Evolutionary conservation across 2,888 invertebrate genomes (phyloP), one percentile per base, ranked within the genome.

Genomic region (Caenorhabditis doughertyi): DNA sequence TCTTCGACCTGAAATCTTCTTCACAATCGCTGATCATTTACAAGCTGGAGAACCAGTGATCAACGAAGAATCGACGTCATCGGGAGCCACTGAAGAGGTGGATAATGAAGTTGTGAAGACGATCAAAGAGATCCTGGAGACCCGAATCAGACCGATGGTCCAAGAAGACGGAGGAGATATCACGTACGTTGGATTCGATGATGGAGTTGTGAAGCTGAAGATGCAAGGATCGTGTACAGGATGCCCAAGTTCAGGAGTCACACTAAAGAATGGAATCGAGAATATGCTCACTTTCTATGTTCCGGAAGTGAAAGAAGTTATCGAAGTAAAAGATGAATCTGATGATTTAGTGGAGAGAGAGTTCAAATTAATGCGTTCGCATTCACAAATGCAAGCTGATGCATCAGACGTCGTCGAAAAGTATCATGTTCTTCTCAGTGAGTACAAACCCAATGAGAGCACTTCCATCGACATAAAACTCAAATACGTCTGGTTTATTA

Each of bases 271-370:
- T 94, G 99, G 99, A 49, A 97, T 99, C 0, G 97, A 99, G 93
- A 99, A 99, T 92, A 99, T 99, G 99, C 94, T 99, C 92, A 98
- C 99, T 92, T 99, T 99, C 93, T 99, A 99, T 93, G 96, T 99
- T 90, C 99, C 99, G 0, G 99, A 99, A 94, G 97, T 95, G 62
- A 89, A 91, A 81, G 91, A 91, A 44, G 93, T 93, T 1, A 92
- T 91, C 58, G 87, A 92, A 89, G 91, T 92, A 21, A 91, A 89
- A 60, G 92, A 92, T 85, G 91, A 95, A 92, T 94, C 94, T 0
- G 96, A 97, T 85, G 94, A 95, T 92, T 92, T 96, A 5, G 93
- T 95, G 0, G 95, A 95, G 71, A 94, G 94, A 86, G 95, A 96
- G 90, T 96, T 97, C 92, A 94, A 95, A n/a, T n/a, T n/a, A n/a